These are phyloP conservation scores for Sitophilus oryzae DNA, from an alignment of 1,140 invertebrate species.

Conservation along the genomic window DNA sequence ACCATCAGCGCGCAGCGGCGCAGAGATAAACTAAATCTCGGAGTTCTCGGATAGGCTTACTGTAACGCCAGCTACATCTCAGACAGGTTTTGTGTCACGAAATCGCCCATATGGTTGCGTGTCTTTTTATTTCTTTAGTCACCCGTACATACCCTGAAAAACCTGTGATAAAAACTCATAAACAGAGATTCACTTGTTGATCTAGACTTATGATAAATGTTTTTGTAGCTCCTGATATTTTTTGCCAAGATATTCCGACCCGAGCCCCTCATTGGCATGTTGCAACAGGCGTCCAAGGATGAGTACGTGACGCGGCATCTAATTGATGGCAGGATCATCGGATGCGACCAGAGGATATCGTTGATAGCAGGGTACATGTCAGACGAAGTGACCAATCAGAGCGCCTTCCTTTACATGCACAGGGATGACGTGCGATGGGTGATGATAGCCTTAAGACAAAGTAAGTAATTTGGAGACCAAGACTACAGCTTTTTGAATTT, in stretches of 20 bases:
- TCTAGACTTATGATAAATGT: too few species aligned
- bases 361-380: conserved; percentile 79
- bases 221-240: conserved; percentile 46
- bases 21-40: too few species aligned
- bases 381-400: conserved; percentile 71
- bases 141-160: too few species aligned
- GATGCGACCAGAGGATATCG: conserved; percentile 79
- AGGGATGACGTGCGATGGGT: conserved; percentile 78
- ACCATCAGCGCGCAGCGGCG: too few species aligned
- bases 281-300: conserved; percentile 68
- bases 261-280: conserved; percentile 59
- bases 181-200: too few species aligned
- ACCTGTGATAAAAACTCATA: too few species aligned
- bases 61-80: too few species aligned
- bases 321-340: conserved; percentile 76
- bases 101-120: too few species aligned
- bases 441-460: conserved; percentile 74
- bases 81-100: too few species aligned
- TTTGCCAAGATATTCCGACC: conserved; percentile 48
- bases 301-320: conserved; percentile 81
- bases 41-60: too few species aligned
- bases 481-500: neutral
- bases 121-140: too few species aligned
- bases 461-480: too few species aligned
- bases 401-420: conserved; percentile 82